Evolutionary conservation across 23 tunicate genomes (phyloP), one percentile per base, ranked within the genome.

Genomic region (Oikopleura albicans): DNA sequence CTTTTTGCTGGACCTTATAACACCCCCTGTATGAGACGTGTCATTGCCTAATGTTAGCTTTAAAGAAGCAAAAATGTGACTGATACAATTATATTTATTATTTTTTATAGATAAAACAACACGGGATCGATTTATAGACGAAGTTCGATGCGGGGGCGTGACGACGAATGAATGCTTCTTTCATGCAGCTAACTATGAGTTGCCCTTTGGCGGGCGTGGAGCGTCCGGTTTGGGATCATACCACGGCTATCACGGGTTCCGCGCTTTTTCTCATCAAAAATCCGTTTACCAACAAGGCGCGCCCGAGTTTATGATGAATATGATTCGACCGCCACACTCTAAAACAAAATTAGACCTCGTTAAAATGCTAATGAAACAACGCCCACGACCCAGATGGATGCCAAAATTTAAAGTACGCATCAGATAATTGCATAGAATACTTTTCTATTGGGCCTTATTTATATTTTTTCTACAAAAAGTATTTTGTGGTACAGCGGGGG

Each of bases 121-220:
- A 8, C 63, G 63, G 12, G 12, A 49, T 49, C 63, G 63, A 12
- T 49, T 49, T 22, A 49, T 49, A 12, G 63, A 49, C 12, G 63
- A 49, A 75, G 39, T 75, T 33, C 39, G 39, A 12, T 12, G 12
- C 39, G 97, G 97, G 27, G 91, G 97, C 0, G 88, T 91, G 39
- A 89, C 89, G 16, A 83, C 89, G 8, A 91, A 91, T 40, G 91
- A 91, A 39, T 41, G 75, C 22, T 34, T 89, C 37, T 84, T 89
- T 87, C 97, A 91, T 27, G 40, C 84, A 56, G 41, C 39, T 59
- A 85, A 83, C 1, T 56, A 76, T 0, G 83, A 85, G 33, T 75
- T 91, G 56, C 97, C 97, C 34, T 91, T 91, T 85, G 97, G 97
- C 0, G 97, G 97, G 2, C 87, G 89, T 1, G 91, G 91, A 31